Percentiles rank a stretch among this genome's conserved stretches.
phyloP scores from a whole-genome alignment of 2,113 vertebrate species.

The Leptobrachium leishanense region DNA sequence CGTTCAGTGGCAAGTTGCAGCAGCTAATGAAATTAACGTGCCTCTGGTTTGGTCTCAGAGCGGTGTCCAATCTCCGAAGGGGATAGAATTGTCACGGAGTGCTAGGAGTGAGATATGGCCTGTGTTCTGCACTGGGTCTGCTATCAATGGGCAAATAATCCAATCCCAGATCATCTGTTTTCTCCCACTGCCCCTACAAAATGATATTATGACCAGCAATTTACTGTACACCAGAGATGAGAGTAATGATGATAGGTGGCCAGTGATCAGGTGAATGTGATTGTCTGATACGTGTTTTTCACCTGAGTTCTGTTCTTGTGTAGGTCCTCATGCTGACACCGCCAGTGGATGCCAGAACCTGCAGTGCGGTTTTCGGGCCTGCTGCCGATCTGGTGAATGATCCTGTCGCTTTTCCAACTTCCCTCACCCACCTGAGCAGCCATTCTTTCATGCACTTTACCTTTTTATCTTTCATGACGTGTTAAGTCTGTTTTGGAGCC shows the following conservation, averaged over 20 bases:
- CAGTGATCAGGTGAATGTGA: background rate
- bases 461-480: slow-evolving; percentile 68
- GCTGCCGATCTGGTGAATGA: slow-evolving; percentile 98
- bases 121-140: no score
- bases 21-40: no score
- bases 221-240: no score
- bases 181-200: no score
- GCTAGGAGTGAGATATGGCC: no score
- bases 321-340: slow-evolving; percentile 95
- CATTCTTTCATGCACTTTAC: slow-evolving; percentile 92
- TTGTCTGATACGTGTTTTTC: slow-evolving; percentile 54
- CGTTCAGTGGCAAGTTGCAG: no score
- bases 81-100: no score
- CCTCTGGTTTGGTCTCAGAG: no score
- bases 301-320: slow-evolving; percentile 70
- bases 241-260: background rate
- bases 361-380: slow-evolving; percentile 97
- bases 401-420: slow-evolving; percentile 60
- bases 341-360: slow-evolving; percentile 99
- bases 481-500: slow-evolving; percentile 66
- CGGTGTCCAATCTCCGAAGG: no score
- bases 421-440: slow-evolving; percentile 73
- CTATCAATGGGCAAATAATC: no score
- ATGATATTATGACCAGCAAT: no score
- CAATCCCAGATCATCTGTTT: no score